These are phyloP conservation scores for Cherax quadricarinatus DNA, from an alignment of 1,140 invertebrate genomes.

Conservation along the genomic window DNA sequence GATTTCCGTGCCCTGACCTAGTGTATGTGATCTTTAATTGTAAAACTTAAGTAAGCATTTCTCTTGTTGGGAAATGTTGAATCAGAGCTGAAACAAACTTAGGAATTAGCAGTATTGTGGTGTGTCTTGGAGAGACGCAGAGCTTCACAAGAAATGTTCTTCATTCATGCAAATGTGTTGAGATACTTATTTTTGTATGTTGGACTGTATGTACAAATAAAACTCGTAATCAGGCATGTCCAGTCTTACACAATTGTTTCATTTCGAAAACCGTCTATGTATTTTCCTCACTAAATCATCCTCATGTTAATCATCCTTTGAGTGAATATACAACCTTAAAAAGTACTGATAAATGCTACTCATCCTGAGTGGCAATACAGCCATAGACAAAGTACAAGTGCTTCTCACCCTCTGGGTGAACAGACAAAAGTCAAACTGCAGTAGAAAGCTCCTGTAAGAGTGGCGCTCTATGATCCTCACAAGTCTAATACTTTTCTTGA, in stretches of 20 bases:
- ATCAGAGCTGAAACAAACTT: not conserved
- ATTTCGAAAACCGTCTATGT: too few species aligned
- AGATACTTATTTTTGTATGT: not conserved
- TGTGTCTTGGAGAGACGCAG: not conserved
- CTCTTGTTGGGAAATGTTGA: not conserved
- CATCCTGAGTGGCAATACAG: too few species aligned
- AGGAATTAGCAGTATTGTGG: not conserved
- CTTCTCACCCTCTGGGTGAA: too few species aligned
- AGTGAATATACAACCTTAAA: too few species aligned
- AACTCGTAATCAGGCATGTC: not conserved
- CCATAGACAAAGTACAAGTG: too few species aligned
- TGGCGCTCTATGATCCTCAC: too few species aligned
- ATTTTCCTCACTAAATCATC: too few species aligned
- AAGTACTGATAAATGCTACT: too few species aligned
- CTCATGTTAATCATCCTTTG: too few species aligned
- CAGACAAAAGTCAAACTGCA: too few species aligned
- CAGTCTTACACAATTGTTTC: not conserved
- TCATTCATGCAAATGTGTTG: not conserved
- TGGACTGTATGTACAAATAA: not conserved
- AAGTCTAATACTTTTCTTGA: too few species aligned
- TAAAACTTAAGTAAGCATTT: not conserved
- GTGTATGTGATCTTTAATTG: not conserved
- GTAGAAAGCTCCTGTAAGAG: too few species aligned
- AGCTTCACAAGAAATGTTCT: not conserved
- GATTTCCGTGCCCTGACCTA: not conserved